Percentiles rank a stretch among this genome's conserved stretches.
Conservation (phyloP, 1,140 invertebrate species). For the Drosophila athabasca region DNA sequence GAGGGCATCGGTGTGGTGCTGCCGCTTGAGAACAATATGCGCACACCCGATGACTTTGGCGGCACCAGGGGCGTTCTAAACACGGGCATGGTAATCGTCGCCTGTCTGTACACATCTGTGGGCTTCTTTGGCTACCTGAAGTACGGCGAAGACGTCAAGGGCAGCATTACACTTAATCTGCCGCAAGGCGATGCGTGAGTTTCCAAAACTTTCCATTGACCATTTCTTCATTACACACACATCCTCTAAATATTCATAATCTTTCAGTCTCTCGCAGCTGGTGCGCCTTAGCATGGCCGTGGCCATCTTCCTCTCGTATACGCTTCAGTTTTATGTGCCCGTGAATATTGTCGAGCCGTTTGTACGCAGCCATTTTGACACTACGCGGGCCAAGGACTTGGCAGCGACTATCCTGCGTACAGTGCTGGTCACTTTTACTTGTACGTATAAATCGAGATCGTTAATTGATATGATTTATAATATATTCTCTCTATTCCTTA, state of each 20-base stretch:
- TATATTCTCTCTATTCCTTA: background rate
- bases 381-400: slow-evolving; percentile 85
- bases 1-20: slow-evolving; percentile 86
- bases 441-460: slow-evolving; percentile 85
- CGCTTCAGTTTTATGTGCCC: slow-evolving; percentile 96
- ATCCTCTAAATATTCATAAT: slow-evolving; percentile 19
- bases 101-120: slow-evolving; percentile 91
- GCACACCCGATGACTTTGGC: slow-evolving; percentile 91
- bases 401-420: slow-evolving; percentile 89
- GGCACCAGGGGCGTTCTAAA: slow-evolving; percentile 94
- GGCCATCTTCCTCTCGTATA: slow-evolving; percentile 94
- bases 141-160: slow-evolving; percentile 91
- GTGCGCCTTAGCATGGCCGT: slow-evolving; percentile 93
- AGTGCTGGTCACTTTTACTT: slow-evolving; percentile 90
- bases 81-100: slow-evolving; percentile 94
- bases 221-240: background rate
- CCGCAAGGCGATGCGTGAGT: slow-evolving; percentile 90
- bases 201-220: slow-evolving; percentile 1
- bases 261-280: slow-evolving; percentile 90
- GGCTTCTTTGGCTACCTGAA: slow-evolving; percentile 96
- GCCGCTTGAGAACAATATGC: slow-evolving; percentile 96
- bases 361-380: slow-evolving; percentile 86
- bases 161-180: slow-evolving; percentile 94
- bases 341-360: slow-evolving; percentile 94
- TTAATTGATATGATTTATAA: too few species aligned